Base-by-base conservation (phyloP, 2,888 invertebrate genomes). In the Panorpa germanica region DNA sequence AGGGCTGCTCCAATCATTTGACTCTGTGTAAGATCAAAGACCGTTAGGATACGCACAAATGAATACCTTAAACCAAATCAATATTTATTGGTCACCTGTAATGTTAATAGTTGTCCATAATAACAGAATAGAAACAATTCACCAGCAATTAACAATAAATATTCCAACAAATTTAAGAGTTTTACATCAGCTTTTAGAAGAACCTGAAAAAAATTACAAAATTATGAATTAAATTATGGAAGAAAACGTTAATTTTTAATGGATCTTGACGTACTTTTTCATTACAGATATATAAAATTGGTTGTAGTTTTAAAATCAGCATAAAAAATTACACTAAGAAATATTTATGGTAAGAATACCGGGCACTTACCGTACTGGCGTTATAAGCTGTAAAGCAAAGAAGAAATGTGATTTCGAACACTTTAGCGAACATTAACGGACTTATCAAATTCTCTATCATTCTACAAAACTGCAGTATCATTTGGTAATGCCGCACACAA, bases 121-220 rank as follows among this genome's bases (percentile, higher is more conserved):
- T 49, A 50, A 21, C 47, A 48, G 25, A 48, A 51, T 10, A 48
- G 41, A 5, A 50, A 40, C n/a, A 50, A 35, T 27, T 52, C 51
- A 17, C 39, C 43, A 6, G 42, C 37, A 2, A 45, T 45, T 16
- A 50, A 33, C 9, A 44, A 9, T 23, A 50, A 24, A 34, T 52
- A 50, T 34, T 48, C 46, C 1, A 42, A 39, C 27, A 48, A 25
- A 1, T 46, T 46, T 2, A 47, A 31, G 32, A 42, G 39, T 15
- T 35, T 34, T 14, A 34, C 10, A 22, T 34, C 13, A n/a, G n/a
- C n/a, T n/a, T n/a, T n/a, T n/a, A 11, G 33, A 33, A 8, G 30
- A 13, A 4, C 29, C 31, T 12, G 35, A 31, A 30, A 32, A n/a
- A n/a, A n/a, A n/a, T n/a, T n/a, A n/a, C n/a, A n/a, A n/a, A n/a